Percentiles rank a stretch among this genome's conserved stretches.
phyloP scores from a whole-genome alignment of 2,797 vertebrate genomes.

The Jordanella pulchra region DNA sequence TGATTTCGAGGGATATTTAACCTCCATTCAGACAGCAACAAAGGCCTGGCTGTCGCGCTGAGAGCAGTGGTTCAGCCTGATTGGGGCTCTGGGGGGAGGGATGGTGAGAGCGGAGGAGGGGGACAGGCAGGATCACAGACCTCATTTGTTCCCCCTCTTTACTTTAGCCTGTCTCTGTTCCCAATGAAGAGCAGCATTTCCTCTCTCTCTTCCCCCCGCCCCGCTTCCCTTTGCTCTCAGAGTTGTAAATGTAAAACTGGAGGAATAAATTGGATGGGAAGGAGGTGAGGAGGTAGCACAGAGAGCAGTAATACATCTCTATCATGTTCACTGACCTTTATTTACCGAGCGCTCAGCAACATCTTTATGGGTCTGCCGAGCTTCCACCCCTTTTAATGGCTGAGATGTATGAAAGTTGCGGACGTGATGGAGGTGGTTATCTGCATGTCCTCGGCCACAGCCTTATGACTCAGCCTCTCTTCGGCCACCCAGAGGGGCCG shows the following conservation, averaged over 20 bases:
- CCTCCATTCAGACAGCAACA: constrained; percentile 88
- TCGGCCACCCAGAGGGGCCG: constrained; percentile 60
- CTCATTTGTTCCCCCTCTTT: constrained; percentile 89
- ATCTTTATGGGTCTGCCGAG: constrained; percentile 33
- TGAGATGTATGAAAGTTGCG: constrained; percentile 32
- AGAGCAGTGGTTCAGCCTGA: constrained; percentile 80
- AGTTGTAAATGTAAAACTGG: constrained; percentile 75
- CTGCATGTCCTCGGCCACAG: constrained; percentile 37
- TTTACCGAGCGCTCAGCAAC: constrained; percentile 62
- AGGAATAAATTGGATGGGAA: constrained; percentile 76
- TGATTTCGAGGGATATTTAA: constrained; percentile 90
- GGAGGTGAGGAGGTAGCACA: constrained; percentile 59
- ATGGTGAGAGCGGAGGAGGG: constrained; percentile 23
- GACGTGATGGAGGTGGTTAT: constrained; percentile 60
- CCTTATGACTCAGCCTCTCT: constrained; percentile 35
- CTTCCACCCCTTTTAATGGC: constrained; percentile 52
- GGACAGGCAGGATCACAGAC: constrained; percentile 82
- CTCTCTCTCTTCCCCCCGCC: constrained; percentile 45
- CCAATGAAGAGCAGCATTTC: constrained; percentile 81
- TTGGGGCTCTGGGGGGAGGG: constrained; percentile 67
- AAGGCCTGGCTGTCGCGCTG: constrained; percentile 82
- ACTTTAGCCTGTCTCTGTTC: constrained; percentile 86
- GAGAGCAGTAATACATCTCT: constrained; percentile 69
- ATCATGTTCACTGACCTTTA: constrained; percentile 76
- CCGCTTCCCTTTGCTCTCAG: constrained; percentile 43